Conservation (phyloP, 1,140 invertebrate genomes). For the Conus ventricosus region DNA sequence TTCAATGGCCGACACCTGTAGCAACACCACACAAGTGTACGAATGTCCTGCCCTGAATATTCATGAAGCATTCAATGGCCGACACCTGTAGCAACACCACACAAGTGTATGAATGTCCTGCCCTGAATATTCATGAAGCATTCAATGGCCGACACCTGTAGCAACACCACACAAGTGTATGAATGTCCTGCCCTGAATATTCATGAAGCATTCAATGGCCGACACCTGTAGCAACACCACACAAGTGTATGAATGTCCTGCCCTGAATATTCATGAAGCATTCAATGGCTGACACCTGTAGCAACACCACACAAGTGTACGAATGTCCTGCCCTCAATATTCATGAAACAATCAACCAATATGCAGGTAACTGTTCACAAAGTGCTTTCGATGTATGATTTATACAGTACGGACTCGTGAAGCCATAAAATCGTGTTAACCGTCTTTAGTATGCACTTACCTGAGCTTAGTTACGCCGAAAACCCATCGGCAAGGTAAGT, state of each 20-base stretch:
- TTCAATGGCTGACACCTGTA: slow-evolving; percentile 66
- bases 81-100: slow-evolving; percentile 63
- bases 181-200: not conserved
- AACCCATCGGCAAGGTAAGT: too few relatives aligned
- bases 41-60: not conserved
- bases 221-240: slow-evolving; percentile 63
- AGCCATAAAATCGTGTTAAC: too few relatives aligned
- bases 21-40: slow-evolving; percentile 39
- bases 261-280: too few relatives aligned
- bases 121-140: too few relatives aligned
- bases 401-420: too few relatives aligned
- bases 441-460: too few relatives aligned
- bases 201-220: slow-evolving; percentile 37
- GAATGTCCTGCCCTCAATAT: not conserved
- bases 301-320: slow-evolving; percentile 39
- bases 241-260: not conserved
- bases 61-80: slow-evolving; percentile 37
- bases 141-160: slow-evolving; percentile 66
- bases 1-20: slow-evolving; percentile 66
- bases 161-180: slow-evolving; percentile 38
- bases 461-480: too few relatives aligned
- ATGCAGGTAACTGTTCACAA: too few relatives aligned
- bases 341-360: too few relatives aligned
- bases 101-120: not conserved
- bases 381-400: too few relatives aligned